phyloP scores from a whole-genome alignment of 2,797 vertebrate genomes.

The Rhabdophis nuchalis region DNA sequence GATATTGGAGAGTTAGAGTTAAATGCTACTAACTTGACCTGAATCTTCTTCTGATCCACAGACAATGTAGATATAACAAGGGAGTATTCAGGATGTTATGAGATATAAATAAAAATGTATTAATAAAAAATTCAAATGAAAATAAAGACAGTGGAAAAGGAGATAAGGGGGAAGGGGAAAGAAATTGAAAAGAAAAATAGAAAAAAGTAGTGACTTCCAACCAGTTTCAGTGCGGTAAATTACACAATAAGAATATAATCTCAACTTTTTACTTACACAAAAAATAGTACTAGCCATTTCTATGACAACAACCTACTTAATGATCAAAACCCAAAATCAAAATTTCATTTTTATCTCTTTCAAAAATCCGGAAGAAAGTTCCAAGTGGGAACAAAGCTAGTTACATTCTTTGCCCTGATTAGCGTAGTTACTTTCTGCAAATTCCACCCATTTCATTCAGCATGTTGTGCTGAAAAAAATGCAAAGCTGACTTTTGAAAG shows the following conservation, averaged over 20 bases:
- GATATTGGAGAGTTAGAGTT: constrained; percentile 41
- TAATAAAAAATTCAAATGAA: neutral
- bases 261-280: neutral
- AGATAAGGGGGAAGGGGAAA: neutral
- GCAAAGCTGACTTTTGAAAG: constrained; percentile 45
- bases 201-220: neutral
- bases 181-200: neutral
- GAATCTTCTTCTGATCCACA: constrained; percentile 57
- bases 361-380: neutral
- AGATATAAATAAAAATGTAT: neutral
- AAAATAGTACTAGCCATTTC: neutral
- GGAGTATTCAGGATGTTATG: constrained; percentile 55
- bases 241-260: neutral
- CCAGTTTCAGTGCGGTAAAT: neutral
- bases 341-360: neutral
- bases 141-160: neutral
- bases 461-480: constrained; percentile 61
- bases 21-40: constrained; percentile 61
- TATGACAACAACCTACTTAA: neutral
- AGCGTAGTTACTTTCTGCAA: neutral
- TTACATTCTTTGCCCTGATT: neutral
- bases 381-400: neutral
- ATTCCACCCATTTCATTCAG: constrained; percentile 21
- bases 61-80: constrained; percentile 44
- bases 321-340: neutral